These are phyloP conservation scores for Xestoiulus laeticollis DNA, from an alignment of 2,888 invertebrate genomes.

Conservation along the genomic window DNA sequence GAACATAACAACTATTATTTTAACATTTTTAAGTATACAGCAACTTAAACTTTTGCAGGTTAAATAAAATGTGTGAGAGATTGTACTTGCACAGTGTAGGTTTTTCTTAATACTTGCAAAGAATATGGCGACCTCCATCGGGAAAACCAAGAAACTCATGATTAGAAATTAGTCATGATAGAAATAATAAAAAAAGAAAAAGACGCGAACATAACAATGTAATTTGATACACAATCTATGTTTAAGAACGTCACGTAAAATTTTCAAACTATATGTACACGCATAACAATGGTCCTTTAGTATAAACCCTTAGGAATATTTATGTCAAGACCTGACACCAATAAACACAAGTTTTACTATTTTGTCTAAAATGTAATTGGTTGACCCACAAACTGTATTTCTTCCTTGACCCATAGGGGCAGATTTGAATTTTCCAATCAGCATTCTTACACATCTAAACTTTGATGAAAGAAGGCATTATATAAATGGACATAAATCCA, in stretches of 20 bases:
- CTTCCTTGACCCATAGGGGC: not conserved
- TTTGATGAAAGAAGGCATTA: not conserved
- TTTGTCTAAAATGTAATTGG: not conserved
- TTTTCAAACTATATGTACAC: not conserved
- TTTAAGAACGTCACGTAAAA: not conserved
- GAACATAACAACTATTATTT: no score
- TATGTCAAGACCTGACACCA: not conserved
- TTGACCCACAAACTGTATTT: not conserved
- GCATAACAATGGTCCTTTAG: not conserved
- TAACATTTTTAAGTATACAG: not conserved
- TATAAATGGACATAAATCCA: not conserved
- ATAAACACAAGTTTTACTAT: not conserved
- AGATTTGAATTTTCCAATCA: not conserved
- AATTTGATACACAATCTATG: no score
- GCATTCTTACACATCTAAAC: not conserved
- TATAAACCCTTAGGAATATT: not conserved
- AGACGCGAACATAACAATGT: no score
- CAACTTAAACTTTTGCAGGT: not conserved
- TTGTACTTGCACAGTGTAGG: no score
- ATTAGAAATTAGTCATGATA: no score
- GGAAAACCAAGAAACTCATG: not conserved
- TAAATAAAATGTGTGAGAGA: not conserved
- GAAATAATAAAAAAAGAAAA: no score
- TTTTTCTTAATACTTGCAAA: no score
- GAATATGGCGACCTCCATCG: not conserved